Conservation (phyloP, 2,797 vertebrate species). For the Nothura maculosa region DNA sequence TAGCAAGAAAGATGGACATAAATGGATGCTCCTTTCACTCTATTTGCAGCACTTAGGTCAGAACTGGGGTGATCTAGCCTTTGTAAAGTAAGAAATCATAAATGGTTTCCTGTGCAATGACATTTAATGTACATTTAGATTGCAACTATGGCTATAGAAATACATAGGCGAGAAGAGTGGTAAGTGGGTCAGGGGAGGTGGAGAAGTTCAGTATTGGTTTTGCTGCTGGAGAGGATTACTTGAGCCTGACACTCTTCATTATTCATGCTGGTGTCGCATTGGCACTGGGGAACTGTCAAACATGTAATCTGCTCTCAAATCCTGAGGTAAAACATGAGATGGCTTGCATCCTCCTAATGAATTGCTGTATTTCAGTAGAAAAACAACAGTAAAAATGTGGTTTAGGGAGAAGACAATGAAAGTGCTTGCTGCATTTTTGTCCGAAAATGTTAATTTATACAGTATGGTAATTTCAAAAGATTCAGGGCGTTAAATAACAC, state of each 20-base stretch:
- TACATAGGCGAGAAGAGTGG: neutral
- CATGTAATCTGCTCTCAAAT: constrained; percentile 43
- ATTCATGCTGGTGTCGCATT: constrained; percentile 26
- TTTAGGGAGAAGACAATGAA: neutral
- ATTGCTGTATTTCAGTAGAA: neutral
- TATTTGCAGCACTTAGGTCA: neutral
- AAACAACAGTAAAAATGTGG: neutral
- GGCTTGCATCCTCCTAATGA: constrained; percentile 35
- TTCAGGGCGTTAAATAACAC: neutral
- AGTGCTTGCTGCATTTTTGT: neutral
- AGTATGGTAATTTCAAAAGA: neutral
- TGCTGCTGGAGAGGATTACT: neutral
- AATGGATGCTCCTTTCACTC: neutral
- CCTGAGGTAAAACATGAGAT: neutral
- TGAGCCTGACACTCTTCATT: constrained; percentile 35
- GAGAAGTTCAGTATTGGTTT: neutral
- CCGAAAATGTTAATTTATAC: neutral
- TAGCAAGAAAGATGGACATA: neutral
- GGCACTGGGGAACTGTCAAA: neutral
- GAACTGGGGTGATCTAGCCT: neutral
- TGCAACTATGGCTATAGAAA: neutral
- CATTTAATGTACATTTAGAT: neutral
- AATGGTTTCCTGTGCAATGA: neutral
- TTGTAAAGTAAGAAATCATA: neutral
- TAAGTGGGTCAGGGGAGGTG: constrained; percentile 16